Percentiles rank a stretch among this genome's conserved stretches.
phyloP scores from a whole-genome alignment of 1,140 invertebrate genomes.

The Drosophila paulistorum region DNA sequence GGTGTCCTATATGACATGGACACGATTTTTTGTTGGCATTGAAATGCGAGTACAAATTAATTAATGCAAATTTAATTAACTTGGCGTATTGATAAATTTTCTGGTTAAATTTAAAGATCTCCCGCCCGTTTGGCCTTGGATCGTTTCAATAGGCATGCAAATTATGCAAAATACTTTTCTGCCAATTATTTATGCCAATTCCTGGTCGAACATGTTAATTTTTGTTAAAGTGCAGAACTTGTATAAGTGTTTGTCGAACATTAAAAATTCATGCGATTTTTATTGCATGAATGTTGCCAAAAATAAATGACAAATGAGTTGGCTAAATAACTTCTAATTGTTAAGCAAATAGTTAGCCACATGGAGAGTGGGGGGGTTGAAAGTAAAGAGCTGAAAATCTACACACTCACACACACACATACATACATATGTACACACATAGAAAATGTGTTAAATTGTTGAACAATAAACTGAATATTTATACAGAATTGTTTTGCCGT shows the following conservation, averaged over 20 bases:
- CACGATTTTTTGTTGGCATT: conserved; percentile 42
- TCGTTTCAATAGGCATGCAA: conserved; percentile 40
- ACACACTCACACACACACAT: neutral
- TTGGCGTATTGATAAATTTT: conserved; percentile 28
- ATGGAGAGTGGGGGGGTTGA: conserved; percentile 17
- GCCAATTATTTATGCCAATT: conserved; percentile 66
- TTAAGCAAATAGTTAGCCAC: conserved; percentile 65
- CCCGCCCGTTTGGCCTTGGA: conserved; percentile 43
- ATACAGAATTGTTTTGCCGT: conserved; percentile 45
- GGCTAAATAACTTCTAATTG: conserved; percentile 78
- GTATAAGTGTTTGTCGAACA: conserved; percentile 71
- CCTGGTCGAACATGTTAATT: conserved; percentile 42
- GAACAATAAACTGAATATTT: conserved; percentile 58
- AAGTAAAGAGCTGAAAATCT: conserved; percentile 24
- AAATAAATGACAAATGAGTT: conserved; percentile 62
- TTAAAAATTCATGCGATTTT: conserved; percentile 69
- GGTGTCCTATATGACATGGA: conserved; percentile 16
- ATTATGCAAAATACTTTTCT: conserved; percentile 61
- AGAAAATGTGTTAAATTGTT: conserved; percentile 73
- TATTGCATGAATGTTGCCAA: conserved; percentile 52
- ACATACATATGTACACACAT: no score
- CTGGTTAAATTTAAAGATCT: neutral
- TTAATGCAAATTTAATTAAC: conserved; percentile 69
- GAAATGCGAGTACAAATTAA: conserved; percentile 18
- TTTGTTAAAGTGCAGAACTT: conserved; percentile 23